Evolutionary conservation across 2,797 vertebrate genomes (phyloP).

Genomic region (Enteromius thamalakanensis): DNA sequence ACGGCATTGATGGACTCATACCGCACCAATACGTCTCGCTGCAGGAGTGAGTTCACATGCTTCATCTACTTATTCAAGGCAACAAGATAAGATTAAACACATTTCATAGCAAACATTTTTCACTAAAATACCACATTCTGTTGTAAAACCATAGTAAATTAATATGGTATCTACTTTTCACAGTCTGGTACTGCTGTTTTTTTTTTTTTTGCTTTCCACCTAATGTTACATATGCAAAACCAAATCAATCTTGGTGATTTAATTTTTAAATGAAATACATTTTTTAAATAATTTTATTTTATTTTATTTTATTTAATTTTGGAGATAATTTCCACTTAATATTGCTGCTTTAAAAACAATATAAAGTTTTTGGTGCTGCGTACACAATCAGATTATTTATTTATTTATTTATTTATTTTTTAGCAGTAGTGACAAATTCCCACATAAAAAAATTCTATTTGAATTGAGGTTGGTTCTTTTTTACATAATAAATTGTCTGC

Average conservation of each 20-base stretch:
- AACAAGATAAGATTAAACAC: not conserved
- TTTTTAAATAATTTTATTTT: not conserved
- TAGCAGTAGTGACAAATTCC: not conserved
- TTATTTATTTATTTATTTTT: too few species aligned
- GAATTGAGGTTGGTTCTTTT: not conserved
- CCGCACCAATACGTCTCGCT: slow-evolving; percentile 97
- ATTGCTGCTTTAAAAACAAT: not conserved
- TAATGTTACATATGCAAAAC: not conserved
- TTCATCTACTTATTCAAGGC: slow-evolving; percentile 12
- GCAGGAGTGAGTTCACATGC: slow-evolving; percentile 87
- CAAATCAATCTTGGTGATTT: not conserved
- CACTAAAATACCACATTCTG: not conserved
- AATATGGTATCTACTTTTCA: not conserved
- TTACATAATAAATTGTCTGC: not conserved
- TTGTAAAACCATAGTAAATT: not conserved
- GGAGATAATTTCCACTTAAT: not conserved
- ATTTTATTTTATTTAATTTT: not conserved
- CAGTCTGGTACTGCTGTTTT: too few species aligned
- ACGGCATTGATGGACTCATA: slow-evolving; percentile 91
- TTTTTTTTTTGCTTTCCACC: not conserved
- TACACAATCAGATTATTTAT: too few species aligned
- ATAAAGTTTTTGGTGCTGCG: too few species aligned
- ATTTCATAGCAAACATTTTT: not conserved
- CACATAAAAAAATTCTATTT: too few species aligned
- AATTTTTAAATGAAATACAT: not conserved